Base-by-base conservation (phyloP, 2,113 vertebrate species). In the Panthera tigris region DNA sequence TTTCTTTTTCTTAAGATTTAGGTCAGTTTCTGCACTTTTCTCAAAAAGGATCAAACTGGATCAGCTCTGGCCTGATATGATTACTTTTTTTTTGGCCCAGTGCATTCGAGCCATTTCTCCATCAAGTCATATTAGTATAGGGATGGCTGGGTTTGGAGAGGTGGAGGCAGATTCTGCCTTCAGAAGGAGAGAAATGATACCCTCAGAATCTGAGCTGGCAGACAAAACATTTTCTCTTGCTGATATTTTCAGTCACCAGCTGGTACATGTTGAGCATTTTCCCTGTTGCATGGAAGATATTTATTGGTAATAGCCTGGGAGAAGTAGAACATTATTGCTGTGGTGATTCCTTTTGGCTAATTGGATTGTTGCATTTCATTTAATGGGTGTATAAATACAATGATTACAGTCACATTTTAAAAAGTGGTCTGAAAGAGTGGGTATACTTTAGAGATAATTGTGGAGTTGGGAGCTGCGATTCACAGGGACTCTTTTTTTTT, bases 281-380 rank as follows among this genome's bases (percentile, higher is more conserved):
- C 83, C 65, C 19, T 76, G 4, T n/a, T 21, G 27, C 0, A 0
- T 23, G 25, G 61, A 94, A 65, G 92, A 29, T 39, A 45, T 87
- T 97, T 88, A 73, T 86, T 93, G 93, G 80, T 31, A 63, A 92
- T 78, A 69, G 41, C 63, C 88, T 86, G 48, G 23, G 68, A 66
- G 88, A 94, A 50, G 71, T 66, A 48, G 83, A 48, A 31, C 57
- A 15, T 92, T 63, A 33, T 8, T 73, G 8, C 69, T 68, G 7
- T 61, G 84, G 52, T 21, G 69, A 48, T 87, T 91, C 84, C 81
- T 96, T 83, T 93, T 84, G 36, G 76, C 68, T 90, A 93, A 96
- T 89, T 69, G 41, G 69, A 66, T 71, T 83, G 71, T 21, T 41
- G 1, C 57, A 48, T 78, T 97, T 95, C 89, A 89, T 92, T 61